Conservation (phyloP, 2,797 vertebrate species). For the Enteromius trimaculatus region DNA sequence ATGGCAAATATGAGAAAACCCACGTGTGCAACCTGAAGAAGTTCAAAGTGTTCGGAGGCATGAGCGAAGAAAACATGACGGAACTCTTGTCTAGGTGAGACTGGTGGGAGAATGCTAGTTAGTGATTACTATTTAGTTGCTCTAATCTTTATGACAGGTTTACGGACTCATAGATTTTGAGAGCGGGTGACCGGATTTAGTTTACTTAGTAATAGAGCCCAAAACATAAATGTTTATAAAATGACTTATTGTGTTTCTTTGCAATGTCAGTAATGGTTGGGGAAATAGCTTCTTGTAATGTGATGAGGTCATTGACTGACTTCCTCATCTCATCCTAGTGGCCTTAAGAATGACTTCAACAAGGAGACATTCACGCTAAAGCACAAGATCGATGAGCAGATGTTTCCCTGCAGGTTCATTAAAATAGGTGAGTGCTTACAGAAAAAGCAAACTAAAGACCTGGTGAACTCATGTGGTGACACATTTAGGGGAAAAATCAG, state of each 20-base stretch:
- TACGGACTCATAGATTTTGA: not conserved
- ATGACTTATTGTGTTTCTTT: not conserved
- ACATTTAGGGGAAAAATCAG: constrained; percentile 20
- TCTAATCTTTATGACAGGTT: not conserved
- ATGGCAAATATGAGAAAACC: constrained; percentile 99
- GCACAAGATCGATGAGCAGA: constrained; percentile 99
- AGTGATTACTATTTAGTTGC: not conserved
- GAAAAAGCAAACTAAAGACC: not conserved
- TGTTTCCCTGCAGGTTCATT: constrained; percentile 99
- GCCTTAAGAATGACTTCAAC: constrained; percentile 99
- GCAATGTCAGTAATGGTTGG: not conserved
- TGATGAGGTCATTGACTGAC: constrained; percentile 5
- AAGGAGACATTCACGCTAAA: constrained; percentile 99
- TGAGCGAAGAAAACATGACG: constrained; percentile 99
- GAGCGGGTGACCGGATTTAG: not conserved
- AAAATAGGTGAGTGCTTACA: constrained; percentile 91
- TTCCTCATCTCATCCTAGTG: constrained; percentile 73
- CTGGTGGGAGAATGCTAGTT: not conserved
- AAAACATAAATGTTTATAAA: not conserved
- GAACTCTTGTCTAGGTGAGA: constrained; percentile 93
- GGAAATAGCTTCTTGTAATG: constrained; percentile 13
- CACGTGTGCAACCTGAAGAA: constrained; percentile 99
- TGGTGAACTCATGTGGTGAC: constrained; percentile 19
- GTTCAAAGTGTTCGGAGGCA: constrained; percentile 98
- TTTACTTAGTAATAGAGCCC: not conserved